A percentile compares a stretch with the other conserved stretches of the same genome.
These are phyloP conservation scores for Eristalis intricaria DNA, from an alignment of 2,888 invertebrate genomes.

Conservation along the genomic window DNA sequence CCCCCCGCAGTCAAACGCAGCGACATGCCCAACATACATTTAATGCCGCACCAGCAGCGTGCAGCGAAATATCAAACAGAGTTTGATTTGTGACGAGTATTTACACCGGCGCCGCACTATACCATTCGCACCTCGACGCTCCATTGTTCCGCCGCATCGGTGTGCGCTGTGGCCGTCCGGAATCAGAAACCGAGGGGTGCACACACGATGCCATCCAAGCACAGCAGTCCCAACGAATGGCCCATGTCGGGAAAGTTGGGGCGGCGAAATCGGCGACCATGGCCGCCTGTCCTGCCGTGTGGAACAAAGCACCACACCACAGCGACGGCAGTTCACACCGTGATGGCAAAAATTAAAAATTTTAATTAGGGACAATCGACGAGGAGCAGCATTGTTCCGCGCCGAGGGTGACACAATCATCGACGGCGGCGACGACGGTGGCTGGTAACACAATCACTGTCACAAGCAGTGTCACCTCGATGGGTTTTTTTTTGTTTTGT, in stretches of 20 bases:
- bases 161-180: background rate
- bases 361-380: conserved; percentile 1
- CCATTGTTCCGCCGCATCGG: background rate
- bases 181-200: background rate
- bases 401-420: background rate
- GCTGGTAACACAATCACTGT: background rate
- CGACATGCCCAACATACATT: background rate
- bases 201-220: background rate
- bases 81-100: conserved; percentile 3
- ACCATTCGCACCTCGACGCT: conserved; percentile 5
- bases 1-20: background rate
- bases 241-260: background rate
- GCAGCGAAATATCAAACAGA: conserved; percentile 3
- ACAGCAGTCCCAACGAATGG: background rate
- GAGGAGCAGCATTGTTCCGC: background rate
- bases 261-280: background rate
- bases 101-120: conserved; percentile 4
- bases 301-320: background rate
- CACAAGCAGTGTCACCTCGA: background rate
- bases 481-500: background rate
- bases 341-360: conserved; percentile 1
- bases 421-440: background rate
- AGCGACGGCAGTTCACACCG: background rate
- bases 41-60: background rate
- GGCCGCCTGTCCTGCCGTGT: background rate